Base-by-base conservation (phyloP, 2,113 vertebrate genomes). In the Okapia johnstoni region DNA sequence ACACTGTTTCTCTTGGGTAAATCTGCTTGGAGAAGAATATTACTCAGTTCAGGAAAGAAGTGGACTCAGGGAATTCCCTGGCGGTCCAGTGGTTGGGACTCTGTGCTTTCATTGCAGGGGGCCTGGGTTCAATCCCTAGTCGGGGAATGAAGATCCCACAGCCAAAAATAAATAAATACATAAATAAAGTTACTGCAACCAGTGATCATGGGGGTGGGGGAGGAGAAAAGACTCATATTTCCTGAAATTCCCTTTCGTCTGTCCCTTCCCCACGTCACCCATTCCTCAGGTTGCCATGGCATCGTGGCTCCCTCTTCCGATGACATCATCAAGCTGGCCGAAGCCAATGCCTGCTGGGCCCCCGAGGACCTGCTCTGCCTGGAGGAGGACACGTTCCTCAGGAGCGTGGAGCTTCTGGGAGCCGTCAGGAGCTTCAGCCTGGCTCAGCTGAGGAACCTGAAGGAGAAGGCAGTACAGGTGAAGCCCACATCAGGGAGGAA, bases 261-360 rank as follows among this genome's bases (percentile, higher is more conserved):
- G 2, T 23, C n/a, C n/a, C 46, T 57, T 57, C 7, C 30, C 30
- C 48, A 12, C 1, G 3, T 52, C 30, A 9, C 21, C 43, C 3
- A 0, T 52, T 58, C 30, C 79, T 58, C 96, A 99, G 99, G 98
- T 85, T 99, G 99, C 70, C 43, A 90, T 60, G 97, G 98, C 55
- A 90, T 97, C 21, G 85, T n/a, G 55, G 90, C 93, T 30, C 99
- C 99, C 61, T 98, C 99, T 96, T 98, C 97, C 1, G 96, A 98
- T 6, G 98, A 98, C 83, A 98, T 99, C 95, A 93, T 98, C 63
- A 98, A 97, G 93, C 87, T 99, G 98, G 98, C 93, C 0, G 98
- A 99, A 97, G 99, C 99, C 97, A 99, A 99, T 83, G 94, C 96
- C 85, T 99, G 99, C 85, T 99, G 99, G 99, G 98, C 98, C 8